These are phyloP conservation scores for Pelusios castaneus DNA, from an alignment of 2,113 vertebrate genomes.

Conservation along the genomic window DNA sequence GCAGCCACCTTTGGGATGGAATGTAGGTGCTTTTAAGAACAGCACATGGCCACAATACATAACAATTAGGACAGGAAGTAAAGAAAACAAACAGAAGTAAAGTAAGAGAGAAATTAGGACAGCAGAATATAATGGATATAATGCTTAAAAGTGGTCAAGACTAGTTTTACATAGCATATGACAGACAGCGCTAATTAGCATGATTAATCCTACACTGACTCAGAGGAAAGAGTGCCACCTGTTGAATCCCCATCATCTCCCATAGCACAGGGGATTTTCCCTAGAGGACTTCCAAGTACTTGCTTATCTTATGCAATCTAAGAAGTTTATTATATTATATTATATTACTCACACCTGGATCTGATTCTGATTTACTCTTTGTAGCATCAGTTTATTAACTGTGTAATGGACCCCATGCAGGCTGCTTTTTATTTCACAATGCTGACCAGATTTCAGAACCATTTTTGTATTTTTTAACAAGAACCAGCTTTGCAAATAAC, in stretches of 20 bases:
- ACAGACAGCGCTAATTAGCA: background rate
- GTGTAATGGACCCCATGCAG: background rate
- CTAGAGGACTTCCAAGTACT: background rate
- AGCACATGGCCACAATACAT: background rate
- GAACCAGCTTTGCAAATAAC: slow-evolving; percentile 36
- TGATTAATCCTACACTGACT: background rate
- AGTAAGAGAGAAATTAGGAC: background rate
- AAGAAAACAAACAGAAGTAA: background rate
- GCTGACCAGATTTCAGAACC: slow-evolving; percentile 18
- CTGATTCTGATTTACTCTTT: slow-evolving; percentile 16
- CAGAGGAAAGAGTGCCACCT: background rate
- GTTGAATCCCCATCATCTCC: background rate
- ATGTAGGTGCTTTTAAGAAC: background rate
- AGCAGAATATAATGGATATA: background rate
- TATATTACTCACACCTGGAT: slow-evolving; percentile 15
- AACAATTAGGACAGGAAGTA: background rate
- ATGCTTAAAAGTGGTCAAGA: background rate
- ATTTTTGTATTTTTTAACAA: slow-evolving; percentile 24
- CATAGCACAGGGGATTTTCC: background rate
- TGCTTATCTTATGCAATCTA: background rate
- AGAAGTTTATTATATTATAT: background rate
- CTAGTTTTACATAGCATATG: background rate
- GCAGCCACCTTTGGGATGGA: background rate
- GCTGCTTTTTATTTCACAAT: background rate
- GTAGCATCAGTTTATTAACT: slow-evolving; percentile 17